Conservation (phyloP, 1,140 invertebrate species). For the Philaenus spumarius region DNA sequence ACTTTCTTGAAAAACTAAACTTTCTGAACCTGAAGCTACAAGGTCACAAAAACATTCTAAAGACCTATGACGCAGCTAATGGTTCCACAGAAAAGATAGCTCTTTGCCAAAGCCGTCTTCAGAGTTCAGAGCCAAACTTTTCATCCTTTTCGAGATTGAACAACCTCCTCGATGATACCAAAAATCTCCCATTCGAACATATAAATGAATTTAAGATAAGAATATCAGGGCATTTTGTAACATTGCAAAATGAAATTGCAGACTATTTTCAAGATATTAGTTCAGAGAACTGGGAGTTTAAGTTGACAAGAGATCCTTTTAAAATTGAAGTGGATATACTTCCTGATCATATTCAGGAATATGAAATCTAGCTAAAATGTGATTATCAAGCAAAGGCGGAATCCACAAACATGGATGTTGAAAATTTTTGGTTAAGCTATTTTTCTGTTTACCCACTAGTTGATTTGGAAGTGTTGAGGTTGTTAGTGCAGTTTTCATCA, state of each 20-base stretch:
- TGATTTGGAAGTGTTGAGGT: constrained; percentile 14
- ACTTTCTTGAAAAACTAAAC: constrained; percentile 22
- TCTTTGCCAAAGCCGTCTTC: constrained; percentile 7
- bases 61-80: constrained; percentile 18
- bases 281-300: constrained; percentile 10
- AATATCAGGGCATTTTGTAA: constrained; percentile 9
- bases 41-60: constrained; percentile 26
- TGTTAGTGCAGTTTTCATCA: constrained; percentile 20
- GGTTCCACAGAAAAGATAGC: constrained; percentile 8
- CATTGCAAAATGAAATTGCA: constrained; percentile 6
- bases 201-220: constrained; percentile 1
- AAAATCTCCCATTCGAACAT: not conserved
- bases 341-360: not conserved
- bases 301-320: constrained; percentile 11
- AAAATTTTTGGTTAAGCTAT: constrained; percentile 18
- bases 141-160: constrained; percentile 19
- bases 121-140: constrained; percentile 12
- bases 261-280: constrained; percentile 12
- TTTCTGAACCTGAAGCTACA: constrained; percentile 28
- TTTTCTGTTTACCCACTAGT: constrained; percentile 11
- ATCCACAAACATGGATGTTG: not conserved
- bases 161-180: constrained; percentile 8
- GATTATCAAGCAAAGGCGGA: constrained; percentile 8
- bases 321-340: constrained; percentile 12
- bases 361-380: constrained; percentile 5